Evolutionary conservation across 2,888 invertebrate species (phyloP).

Genomic region (Campoletis raptor): DNA sequence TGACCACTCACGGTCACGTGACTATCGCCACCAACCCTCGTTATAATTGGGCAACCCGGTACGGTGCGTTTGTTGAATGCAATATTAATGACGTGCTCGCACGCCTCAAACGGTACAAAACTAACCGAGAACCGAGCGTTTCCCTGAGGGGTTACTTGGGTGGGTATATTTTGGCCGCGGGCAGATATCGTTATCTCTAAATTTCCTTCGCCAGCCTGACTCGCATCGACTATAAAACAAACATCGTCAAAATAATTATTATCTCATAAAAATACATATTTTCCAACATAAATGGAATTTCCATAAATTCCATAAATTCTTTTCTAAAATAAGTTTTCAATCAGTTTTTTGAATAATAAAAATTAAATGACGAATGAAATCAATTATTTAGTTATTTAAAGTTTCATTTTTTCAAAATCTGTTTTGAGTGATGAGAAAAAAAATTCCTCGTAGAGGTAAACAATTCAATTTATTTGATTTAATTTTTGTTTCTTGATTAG

Average conservation of each 20-base stretch:
- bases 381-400: too few species aligned
- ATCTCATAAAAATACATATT: background rate
- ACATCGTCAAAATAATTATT: slow-evolving; percentile 8
- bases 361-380: too few species aligned
- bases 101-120: slow-evolving; percentile 97
- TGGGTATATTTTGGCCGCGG: slow-evolving; percentile 96
- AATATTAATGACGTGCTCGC: slow-evolving; percentile 98
- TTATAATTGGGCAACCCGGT: slow-evolving; percentile 96
- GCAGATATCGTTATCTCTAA: slow-evolving; percentile 98
- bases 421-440: background rate
- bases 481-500: background rate
- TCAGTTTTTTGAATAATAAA: too few species aligned
- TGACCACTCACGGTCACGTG: slow-evolving; percentile 88
- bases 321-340: too few species aligned
- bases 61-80: slow-evolving; percentile 97
- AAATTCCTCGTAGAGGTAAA: background rate
- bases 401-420: background rate
- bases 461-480: background rate
- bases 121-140: slow-evolving; percentile 97
- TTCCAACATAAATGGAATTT: background rate
- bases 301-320: too few species aligned
- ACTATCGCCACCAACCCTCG: slow-evolving; percentile 89
- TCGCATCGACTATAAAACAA: slow-evolving; percentile 92
- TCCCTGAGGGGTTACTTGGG: slow-evolving; percentile 97
- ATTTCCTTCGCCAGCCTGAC: slow-evolving; percentile 98